These are phyloP conservation scores for Eupithecia subumbrata DNA, from an alignment of 2,888 invertebrate genomes.

Conservation along the genomic window DNA sequence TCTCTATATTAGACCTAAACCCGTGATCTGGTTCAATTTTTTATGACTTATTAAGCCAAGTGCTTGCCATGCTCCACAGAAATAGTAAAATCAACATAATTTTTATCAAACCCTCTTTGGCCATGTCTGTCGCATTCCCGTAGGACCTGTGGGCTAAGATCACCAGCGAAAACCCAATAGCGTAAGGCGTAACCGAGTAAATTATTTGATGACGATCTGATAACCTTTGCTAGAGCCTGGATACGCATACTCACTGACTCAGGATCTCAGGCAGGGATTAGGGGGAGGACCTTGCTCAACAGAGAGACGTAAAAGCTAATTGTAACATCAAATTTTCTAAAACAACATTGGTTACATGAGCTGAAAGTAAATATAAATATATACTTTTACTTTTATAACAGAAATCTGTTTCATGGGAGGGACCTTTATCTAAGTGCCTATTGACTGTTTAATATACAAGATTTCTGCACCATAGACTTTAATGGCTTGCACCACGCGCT, in stretches of 20 bases:
- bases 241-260: no score
- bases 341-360: no score
- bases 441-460: constrained; percentile 20
- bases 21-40: not conserved
- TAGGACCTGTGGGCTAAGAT: not conserved
- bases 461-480: constrained; percentile 23
- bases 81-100: not conserved
- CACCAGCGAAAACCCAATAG: not conserved
- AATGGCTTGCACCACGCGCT: constrained; percentile 52
- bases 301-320: no score
- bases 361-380: not conserved
- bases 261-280: no score
- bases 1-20: not conserved
- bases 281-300: no score
- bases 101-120: not conserved
- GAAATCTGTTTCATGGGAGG: not conserved
- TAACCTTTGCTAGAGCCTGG: not conserved
- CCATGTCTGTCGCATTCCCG: not conserved
- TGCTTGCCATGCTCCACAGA: not conserved
- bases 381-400: not conserved
- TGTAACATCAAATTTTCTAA: no score
- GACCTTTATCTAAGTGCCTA: constrained; percentile 6
- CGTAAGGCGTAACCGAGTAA: not conserved
- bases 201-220: not conserved
- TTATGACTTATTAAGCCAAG: not conserved